A percentile compares a stretch with the other conserved stretches of the same genome.
phyloP scores from a whole-genome alignment of 1,140 invertebrate species.

The Rhopalosiphum maidis region DNA sequence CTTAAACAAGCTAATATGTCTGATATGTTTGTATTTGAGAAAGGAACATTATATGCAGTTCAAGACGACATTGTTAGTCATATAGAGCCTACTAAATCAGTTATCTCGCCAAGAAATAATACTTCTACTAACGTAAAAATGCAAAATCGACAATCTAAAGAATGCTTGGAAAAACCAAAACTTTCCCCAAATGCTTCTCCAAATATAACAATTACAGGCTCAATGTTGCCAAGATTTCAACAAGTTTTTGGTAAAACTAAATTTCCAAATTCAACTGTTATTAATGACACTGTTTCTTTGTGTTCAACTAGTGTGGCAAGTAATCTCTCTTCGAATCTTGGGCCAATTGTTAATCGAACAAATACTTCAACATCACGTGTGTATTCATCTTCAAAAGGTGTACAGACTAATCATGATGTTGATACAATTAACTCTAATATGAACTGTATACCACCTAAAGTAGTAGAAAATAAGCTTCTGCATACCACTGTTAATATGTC shows the following conservation, averaged over 20 bases:
- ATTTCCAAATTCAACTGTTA: slow-evolving; percentile 59
- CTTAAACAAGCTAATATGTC: slow-evolving; percentile 55
- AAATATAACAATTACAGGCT: slow-evolving; percentile 45
- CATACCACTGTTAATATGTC: background rate
- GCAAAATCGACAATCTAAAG: slow-evolving; percentile 1
- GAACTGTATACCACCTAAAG: background rate
- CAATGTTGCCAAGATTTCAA: slow-evolving; percentile 75
- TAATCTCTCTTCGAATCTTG: slow-evolving; percentile 31
- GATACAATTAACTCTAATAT: slow-evolving; percentile 11
- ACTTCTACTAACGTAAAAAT: background rate
- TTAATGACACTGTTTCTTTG: slow-evolving; percentile 34
- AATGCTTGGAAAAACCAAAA: slow-evolving; percentile 25
- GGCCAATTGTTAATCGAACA: background rate
- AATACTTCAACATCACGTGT: background rate
- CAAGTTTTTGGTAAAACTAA: slow-evolving; percentile 77
- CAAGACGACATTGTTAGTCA: slow-evolving; percentile 27
- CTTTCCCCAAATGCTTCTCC: slow-evolving; percentile 12
- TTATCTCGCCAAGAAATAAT: slow-evolving; percentile 4
- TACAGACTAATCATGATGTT: slow-evolving; percentile 43
- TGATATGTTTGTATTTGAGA: slow-evolving; percentile 49
- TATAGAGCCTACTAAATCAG: background rate
- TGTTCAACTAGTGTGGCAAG: background rate
- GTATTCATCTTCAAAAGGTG: slow-evolving; percentile 54
- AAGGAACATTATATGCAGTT: slow-evolving; percentile 53
- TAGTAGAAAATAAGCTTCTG: slow-evolving; percentile 4